These are phyloP conservation scores for Epinotia brunnichana DNA, from an alignment of 2,888 invertebrate species.

Conservation along the genomic window DNA sequence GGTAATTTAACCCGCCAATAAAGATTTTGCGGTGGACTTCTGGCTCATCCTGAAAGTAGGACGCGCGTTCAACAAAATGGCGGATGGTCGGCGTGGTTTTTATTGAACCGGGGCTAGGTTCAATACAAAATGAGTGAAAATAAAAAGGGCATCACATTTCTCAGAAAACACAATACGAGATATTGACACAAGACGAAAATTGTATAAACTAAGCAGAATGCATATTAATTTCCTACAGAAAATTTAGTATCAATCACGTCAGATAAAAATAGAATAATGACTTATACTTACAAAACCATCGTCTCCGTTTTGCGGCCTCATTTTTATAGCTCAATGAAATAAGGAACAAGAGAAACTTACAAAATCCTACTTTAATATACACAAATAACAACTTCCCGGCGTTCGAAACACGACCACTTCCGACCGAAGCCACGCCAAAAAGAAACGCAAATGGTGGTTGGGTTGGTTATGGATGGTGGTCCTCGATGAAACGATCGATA, in stretches of 20 bases:
- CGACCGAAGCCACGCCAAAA: constrained; percentile 74
- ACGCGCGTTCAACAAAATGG: constrained; percentile 76
- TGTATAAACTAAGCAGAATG: not conserved
- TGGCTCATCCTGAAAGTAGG: constrained; percentile 86
- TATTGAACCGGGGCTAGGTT: constrained; percentile 28
- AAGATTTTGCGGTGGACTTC: constrained; percentile 96
- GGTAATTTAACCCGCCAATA: constrained; percentile 97
- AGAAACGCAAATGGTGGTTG: constrained; percentile 54
- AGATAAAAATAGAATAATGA: constrained; percentile 36
- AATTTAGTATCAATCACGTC: constrained; percentile 1
- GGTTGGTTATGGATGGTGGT: constrained; percentile 2
- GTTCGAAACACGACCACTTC: constrained; percentile 52
- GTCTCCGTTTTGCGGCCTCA: constrained; percentile 80
- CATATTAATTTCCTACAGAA: not conserved
- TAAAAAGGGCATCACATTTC: too few relatives aligned
- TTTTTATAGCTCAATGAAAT: constrained; percentile 50
- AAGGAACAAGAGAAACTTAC: constrained; percentile 24
- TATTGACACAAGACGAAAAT: not conserved
- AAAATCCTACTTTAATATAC: constrained; percentile 29
- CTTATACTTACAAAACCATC: constrained; percentile 76
- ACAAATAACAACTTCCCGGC: constrained; percentile 51
- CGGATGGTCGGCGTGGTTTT: constrained; percentile 59
- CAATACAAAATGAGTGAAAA: not conserved
- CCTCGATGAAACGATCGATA: constrained; percentile 7
- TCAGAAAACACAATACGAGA: not conserved